Conservation (phyloP, 2,888 invertebrate genomes). For the Protodeltote pygarga region DNA sequence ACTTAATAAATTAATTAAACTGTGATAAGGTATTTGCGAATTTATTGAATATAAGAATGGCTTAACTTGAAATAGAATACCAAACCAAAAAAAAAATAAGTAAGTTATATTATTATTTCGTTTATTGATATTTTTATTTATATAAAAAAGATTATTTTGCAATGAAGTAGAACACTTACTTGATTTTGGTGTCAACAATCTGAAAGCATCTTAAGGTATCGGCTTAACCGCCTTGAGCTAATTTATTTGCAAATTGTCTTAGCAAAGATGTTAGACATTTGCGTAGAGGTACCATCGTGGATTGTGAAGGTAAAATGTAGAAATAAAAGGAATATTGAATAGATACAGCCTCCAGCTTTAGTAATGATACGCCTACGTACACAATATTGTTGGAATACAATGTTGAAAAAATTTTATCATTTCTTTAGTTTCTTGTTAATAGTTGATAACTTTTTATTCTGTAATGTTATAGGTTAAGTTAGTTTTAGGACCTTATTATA, state of each 20-base stretch:
- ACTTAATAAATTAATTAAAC: no score
- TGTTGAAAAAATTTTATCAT: conserved; percentile 19
- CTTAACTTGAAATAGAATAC: no score
- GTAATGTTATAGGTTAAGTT: conserved; percentile 15
- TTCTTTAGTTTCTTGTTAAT: conserved; percentile 1
- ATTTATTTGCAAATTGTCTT: conserved; percentile 53
- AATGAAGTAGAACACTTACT: not conserved
- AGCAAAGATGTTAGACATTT: conserved; percentile 32
- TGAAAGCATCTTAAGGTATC: conserved; percentile 9
- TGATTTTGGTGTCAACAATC: not conserved
- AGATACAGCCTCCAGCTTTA: conserved; percentile 29
- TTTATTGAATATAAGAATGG: no score
- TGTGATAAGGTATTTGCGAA: no score
- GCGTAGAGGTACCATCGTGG: conserved; percentile 31
- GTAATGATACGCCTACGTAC: conserved; percentile 36
- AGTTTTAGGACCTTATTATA: no score
- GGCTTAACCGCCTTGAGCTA: conserved; percentile 49
- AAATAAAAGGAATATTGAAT: conserved; percentile 20
- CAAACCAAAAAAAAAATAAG: no score
- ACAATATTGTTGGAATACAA: conserved; percentile 10
- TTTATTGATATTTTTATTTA: no score
- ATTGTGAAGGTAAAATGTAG: conserved; percentile 34
- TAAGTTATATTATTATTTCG: no score
- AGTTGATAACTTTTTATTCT: not conserved
- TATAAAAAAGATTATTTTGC: no score